Evolutionary conservation across 1,140 invertebrate genomes (phyloP).

Genomic region (Drosophila subobscura): DNA sequence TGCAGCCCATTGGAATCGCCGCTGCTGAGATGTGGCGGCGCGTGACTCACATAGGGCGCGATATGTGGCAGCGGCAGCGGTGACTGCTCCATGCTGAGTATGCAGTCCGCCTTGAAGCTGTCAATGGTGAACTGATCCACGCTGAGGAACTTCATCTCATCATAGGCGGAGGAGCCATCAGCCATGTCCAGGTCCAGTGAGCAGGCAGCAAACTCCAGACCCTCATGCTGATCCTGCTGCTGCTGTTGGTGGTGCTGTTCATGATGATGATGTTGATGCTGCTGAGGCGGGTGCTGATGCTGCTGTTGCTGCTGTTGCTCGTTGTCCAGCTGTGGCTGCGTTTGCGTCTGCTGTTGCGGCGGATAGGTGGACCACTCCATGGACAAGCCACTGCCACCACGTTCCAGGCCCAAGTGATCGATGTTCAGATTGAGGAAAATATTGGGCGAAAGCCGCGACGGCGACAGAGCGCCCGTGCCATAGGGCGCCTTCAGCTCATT

Average conservation of each 20-base stretch:
- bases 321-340: slow-evolving; percentile 29
- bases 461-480: slow-evolving; percentile 59
- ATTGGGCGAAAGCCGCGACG: slow-evolving; percentile 76
- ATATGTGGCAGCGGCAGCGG: slow-evolving; percentile 34
- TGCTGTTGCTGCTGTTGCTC: slow-evolving; percentile 34
- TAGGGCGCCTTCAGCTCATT: slow-evolving; percentile 77
- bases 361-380: slow-evolving; percentile 83
- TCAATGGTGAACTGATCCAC: slow-evolving; percentile 83
- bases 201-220: slow-evolving; percentile 46
- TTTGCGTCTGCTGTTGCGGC: slow-evolving; percentile 29
- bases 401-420: slow-evolving; percentile 77
- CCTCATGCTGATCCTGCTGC: slow-evolving; percentile 46
- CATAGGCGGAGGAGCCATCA: slow-evolving; percentile 72
- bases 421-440: slow-evolving; percentile 83
- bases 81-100: slow-evolving; percentile 76
- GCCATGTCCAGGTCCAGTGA: slow-evolving; percentile 65
- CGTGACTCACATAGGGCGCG: slow-evolving; percentile 38
- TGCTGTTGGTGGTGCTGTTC: slow-evolving; percentile 27
- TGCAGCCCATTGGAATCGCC: slow-evolving; percentile 38
- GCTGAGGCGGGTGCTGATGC: slow-evolving; percentile 8
- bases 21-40: slow-evolving; percentile 15
- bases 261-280: slow-evolving; percentile 18
- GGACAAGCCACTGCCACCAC: slow-evolving; percentile 73
- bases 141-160: slow-evolving; percentile 82
- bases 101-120: slow-evolving; percentile 81